phyloP scores from a whole-genome alignment of 2,888 invertebrate genomes.

The Hylaea fasciaria region DNA sequence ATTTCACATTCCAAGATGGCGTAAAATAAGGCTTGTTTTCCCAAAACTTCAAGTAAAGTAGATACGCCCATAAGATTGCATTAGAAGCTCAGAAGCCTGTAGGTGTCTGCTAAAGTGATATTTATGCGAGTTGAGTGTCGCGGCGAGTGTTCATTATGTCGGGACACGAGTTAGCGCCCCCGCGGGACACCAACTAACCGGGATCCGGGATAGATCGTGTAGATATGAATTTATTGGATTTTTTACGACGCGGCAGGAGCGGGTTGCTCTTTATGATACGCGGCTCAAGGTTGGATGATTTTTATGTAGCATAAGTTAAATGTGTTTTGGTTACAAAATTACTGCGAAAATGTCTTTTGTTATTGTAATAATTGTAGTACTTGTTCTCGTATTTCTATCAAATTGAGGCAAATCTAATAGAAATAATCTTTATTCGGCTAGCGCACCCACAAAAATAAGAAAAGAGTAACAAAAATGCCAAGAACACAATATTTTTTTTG shows the following conservation, averaged over 20 bases:
- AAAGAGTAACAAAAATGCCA: too few species aligned
- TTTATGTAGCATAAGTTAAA: neutral
- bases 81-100: conserved; percentile 19
- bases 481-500: too few species aligned
- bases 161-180: conserved; percentile 36
- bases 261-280: too few species aligned
- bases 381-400: too few species aligned
- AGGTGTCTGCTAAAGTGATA: conserved; percentile 33
- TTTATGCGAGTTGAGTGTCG: conserved; percentile 36
- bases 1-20: neutral
- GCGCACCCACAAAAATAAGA: too few species aligned
- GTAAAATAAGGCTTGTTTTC: neutral
- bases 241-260: conserved; percentile 2
- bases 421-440: too few species aligned
- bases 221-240: conserved; percentile 14
- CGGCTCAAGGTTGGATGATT: conserved; percentile 1
- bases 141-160: conserved; percentile 37
- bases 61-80: conserved; percentile 19
- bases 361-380: too few species aligned
- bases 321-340: too few species aligned
- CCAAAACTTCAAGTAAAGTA: neutral
- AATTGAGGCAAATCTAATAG: too few species aligned
- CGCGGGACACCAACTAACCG: conserved; percentile 25
- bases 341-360: too few species aligned
- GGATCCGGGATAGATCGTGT: conserved; percentile 15